Evolutionary conservation across 2,888 invertebrate species (phyloP), one percentile per base, ranked within the genome.

Genomic region (Atethmia centrago): DNA sequence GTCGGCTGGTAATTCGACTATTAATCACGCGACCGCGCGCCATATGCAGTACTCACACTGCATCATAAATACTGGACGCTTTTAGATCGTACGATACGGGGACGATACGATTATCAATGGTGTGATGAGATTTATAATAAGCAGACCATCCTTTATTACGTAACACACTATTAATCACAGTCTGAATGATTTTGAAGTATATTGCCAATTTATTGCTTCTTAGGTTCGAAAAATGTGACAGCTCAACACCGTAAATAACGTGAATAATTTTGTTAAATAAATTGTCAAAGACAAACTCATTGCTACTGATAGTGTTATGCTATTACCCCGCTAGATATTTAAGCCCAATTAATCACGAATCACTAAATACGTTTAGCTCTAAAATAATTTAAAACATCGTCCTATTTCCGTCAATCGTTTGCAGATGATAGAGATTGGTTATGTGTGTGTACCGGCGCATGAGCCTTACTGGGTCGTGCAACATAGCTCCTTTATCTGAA

Each of bases 1-100:
- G 92, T 92, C 89, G 90, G 92, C 91, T 87, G 90, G 93, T 93
- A 92, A 94, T 92, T 93, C 91, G 88, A 89, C 91, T 89, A 95
- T 95, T 94, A 94, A 95, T 95, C 94, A 94, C 87, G 66, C 82
- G 86, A 86, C 89, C 87, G 78, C 91, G 81, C 92, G 91, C 92
- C 93, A 91, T 91, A 90, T 93, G 93, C 92, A 90, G 89, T 89
- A 88, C 89, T 86, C 88, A 89, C 88, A 90, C 92, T 94, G 93
- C 93, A 93, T 93, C 93, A 93, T 94, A 92, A 91, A 92, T 90
- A 89, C 74, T 68, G 61, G n/a, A 9, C 2, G 40, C 9, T 53
- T 88, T 92, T 89, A 91, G 4, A 83, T 1, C 0, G 2, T 16
- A 85, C 91, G 92, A 87, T 62, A 83, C 85, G 87, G 49, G 0